Base-by-base conservation (phyloP, 2,888 invertebrate genomes). In the Heteromyza rotundicornis region DNA sequence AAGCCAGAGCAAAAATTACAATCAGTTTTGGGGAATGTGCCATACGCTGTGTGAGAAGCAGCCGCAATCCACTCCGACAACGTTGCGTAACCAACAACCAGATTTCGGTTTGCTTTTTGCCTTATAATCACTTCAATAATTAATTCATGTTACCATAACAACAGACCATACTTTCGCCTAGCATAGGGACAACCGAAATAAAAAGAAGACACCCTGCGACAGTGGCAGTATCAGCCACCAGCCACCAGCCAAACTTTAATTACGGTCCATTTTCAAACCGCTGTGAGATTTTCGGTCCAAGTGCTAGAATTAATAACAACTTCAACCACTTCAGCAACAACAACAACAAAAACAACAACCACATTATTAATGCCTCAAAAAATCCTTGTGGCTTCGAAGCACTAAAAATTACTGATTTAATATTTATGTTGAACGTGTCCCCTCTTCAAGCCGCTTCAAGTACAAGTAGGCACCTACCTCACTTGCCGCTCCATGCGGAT, bases 181-280 rank as follows among this genome's bases (percentile, higher is more conserved):
- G 27, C 27, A 27, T 7, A 27, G 19, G n/a, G 44, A 47, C 27
- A 40, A 52, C 16, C 12, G n/a, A 49, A 50, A 35, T 40, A 60
- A 55, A 36, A 60, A 17, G 35, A 55, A 51, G n/a, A n/a, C n/a
- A n/a, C n/a, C n/a, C 49, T 35, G 5, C 10, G 5, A 27, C 27
- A 27, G 7, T 27, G 52, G 55, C n/a, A n/a, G n/a, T n/a, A 23
- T 55, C 54, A 36, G 49, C 55, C 52, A 52, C 24, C 35, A 14
- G 22, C 24, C 49, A 19, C 35, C 23, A 60, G n/a, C n/a, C 47
- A 56, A 60, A 60, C 59, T 60, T 60, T 47, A 60, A 60, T 60
- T 60, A 49, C 54, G 32, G 32, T 47, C 20, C 20, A 47, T 20
- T 47, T 47, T 47, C n/a, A n/a, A n/a, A 20, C 14, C 5, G 47